These are phyloP conservation scores for Monopterus albus DNA, from an alignment of 2,113 vertebrate species.

Conservation along the genomic window DNA sequence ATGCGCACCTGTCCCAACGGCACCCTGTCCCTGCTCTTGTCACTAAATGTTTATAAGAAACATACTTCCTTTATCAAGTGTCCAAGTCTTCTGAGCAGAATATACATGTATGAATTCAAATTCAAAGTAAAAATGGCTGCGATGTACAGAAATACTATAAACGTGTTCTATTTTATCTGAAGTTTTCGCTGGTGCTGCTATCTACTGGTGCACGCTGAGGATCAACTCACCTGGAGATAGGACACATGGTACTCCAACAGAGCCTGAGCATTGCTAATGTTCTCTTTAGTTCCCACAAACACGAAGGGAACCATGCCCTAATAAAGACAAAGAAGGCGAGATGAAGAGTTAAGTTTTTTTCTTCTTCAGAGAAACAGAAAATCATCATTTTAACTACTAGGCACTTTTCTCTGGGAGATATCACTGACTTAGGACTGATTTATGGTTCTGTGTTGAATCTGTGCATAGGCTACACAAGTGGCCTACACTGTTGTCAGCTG, in stretches of 20 bases:
- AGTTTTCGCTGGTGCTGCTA: conserved; percentile 1
- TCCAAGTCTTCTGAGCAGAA: not conserved
- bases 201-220: conserved; percentile 23
- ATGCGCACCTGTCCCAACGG: not conserved
- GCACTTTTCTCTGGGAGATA: too few species aligned
- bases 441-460: too few species aligned
- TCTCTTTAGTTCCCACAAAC: conserved; percentile 94
- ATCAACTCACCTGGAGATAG: conserved; percentile 87
- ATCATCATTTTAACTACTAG: not conserved
- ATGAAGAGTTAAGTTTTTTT: not conserved
- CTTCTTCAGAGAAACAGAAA: not conserved
- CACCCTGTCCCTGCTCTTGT: not conserved
- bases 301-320: conserved; percentile 94
- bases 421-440: too few species aligned
- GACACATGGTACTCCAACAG: conserved; percentile 93
- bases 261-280: conserved; percentile 93
- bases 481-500: too few species aligned
- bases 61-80: not conserved
- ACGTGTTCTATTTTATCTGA: not conserved
- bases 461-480: too few species aligned
- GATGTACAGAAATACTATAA: not conserved
- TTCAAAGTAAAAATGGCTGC: not conserved
- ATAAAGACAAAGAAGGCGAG: conserved; percentile 13
- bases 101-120: too few species aligned
- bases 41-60: conserved; percentile 25